Conservation (phyloP, 1,140 invertebrate genomes). For the Tribolium castaneum region DNA sequence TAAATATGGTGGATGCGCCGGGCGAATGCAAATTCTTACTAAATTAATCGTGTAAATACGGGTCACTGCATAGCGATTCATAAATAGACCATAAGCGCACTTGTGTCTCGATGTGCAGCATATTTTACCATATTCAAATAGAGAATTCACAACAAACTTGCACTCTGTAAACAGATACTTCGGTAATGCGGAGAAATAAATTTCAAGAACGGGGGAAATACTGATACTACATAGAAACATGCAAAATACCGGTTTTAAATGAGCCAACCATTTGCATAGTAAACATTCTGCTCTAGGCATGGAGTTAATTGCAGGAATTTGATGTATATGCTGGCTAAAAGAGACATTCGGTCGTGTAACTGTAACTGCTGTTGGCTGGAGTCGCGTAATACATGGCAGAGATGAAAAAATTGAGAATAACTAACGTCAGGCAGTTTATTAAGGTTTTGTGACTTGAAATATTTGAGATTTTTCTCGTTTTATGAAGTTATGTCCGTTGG, state of each 20-base stretch:
- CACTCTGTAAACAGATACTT: conserved; percentile 34
- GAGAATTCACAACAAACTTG: conserved; percentile 26
- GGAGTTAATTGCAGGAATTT: conserved; percentile 44
- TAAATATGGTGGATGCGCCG: too few species aligned
- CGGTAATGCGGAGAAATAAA: conserved; percentile 36
- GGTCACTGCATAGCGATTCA: neutral
- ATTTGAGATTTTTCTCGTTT: neutral
- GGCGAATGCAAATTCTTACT: too few species aligned
- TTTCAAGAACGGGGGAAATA: conserved; percentile 36
- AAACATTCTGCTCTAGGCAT: conserved; percentile 34
- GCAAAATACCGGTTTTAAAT: conserved; percentile 40
- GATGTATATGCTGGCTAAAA: conserved; percentile 4
- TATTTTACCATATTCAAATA: conserved; percentile 18
- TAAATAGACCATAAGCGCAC: conserved; percentile 5
- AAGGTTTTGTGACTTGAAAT: too few species aligned
- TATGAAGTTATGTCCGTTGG: neutral
- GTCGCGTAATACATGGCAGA: too few species aligned
- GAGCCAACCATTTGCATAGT: conserved; percentile 41
- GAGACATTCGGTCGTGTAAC: neutral
- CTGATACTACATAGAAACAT: conserved; percentile 39
- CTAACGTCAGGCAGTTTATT: too few species aligned
- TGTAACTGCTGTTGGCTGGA: neutral
- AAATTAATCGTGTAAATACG: too few species aligned
- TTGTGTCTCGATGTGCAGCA: conserved; percentile 6
- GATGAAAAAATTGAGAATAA: too few species aligned